Evolutionary conservation across 1,140 invertebrate genomes (phyloP).

Genomic region (Pantala flavescens): DNA sequence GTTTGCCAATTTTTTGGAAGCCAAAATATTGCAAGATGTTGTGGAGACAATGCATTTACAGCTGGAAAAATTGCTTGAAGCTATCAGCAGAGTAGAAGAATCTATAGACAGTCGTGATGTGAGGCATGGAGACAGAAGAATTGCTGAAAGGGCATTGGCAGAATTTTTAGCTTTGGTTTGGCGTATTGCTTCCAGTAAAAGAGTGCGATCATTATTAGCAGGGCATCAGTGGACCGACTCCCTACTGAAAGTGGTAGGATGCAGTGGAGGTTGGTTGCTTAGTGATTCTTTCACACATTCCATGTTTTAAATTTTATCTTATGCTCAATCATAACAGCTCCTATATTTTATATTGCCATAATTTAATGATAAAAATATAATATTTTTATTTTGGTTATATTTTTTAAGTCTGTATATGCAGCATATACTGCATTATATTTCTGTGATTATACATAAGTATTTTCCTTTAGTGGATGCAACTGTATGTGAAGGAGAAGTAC

Average conservation of each 20-base stretch:
- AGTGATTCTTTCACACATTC: no score
- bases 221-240: slow-evolving; percentile 40
- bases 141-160: slow-evolving; percentile 34
- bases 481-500: slow-evolving; percentile 9
- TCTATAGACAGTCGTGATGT: slow-evolving; percentile 20
- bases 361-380: no score
- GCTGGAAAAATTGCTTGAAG: slow-evolving; percentile 26
- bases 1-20: slow-evolving; percentile 39
- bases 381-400: no score
- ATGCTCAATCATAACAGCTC: no score
- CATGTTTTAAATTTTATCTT: no score
- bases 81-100: slow-evolving; percentile 16
- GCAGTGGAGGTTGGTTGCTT: not conserved
- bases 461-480: slow-evolving; percentile 20
- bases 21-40: slow-evolving; percentile 34
- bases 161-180: slow-evolving; percentile 47
- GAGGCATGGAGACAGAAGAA: slow-evolving; percentile 21
- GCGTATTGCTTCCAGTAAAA: slow-evolving; percentile 36
- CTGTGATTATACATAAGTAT: not conserved
- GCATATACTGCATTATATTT: no score
- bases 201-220: slow-evolving; percentile 36
- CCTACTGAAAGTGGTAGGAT: slow-evolving; percentile 37
- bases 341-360: no score
- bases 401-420: no score
- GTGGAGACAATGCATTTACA: slow-evolving; percentile 38